Percentiles rank a stretch among this genome's conserved stretches.
These are phyloP conservation scores for Bombus balteatus DNA, from an alignment of 1,140 invertebrate species.

Conservation along the genomic window DNA sequence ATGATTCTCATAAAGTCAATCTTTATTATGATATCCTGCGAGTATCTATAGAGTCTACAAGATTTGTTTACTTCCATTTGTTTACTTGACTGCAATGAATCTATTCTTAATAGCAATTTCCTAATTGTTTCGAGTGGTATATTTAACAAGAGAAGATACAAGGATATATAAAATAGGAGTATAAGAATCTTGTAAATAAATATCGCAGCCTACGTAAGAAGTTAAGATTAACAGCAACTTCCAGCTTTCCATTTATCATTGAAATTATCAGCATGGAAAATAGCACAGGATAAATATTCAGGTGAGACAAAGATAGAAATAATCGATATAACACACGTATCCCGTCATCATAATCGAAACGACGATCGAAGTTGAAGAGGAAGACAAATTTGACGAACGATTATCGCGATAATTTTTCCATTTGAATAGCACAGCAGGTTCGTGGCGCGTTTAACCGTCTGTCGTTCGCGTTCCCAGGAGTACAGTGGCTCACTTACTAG, in stretches of 20 bases:
- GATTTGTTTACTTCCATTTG: too few relatives aligned
- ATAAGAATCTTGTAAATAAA: neutral
- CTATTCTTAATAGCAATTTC: too few relatives aligned
- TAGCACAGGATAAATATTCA: neutral
- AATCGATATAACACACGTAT: neutral
- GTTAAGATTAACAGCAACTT: neutral
- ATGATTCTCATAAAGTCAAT: too few relatives aligned
- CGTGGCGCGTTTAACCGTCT: slow-evolving; percentile 46
- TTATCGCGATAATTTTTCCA: slow-evolving; percentile 22
- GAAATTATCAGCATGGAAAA: too few relatives aligned
- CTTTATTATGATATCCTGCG: too few relatives aligned
- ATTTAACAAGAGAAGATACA: too few relatives aligned
- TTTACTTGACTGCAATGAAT: too few relatives aligned
- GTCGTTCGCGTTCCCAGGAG: slow-evolving; percentile 33
- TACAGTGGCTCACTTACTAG: slow-evolving; percentile 24
- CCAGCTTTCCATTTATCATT: neutral
- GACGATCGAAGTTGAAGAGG: too few relatives aligned
- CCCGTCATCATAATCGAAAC: neutral
- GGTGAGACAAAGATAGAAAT: too few relatives aligned
- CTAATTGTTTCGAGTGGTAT: too few relatives aligned
- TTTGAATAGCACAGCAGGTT: neutral
- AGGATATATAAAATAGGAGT: neutral
- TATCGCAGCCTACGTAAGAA: neutral
- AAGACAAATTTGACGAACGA: neutral
- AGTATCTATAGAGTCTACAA: too few relatives aligned